A percentile compares a stretch with the other conserved stretches of the same genome.
Evolutionary conservation across 1,140 invertebrate species (phyloP).

Genomic region (Brachionus asplanchnoidis): DNA sequence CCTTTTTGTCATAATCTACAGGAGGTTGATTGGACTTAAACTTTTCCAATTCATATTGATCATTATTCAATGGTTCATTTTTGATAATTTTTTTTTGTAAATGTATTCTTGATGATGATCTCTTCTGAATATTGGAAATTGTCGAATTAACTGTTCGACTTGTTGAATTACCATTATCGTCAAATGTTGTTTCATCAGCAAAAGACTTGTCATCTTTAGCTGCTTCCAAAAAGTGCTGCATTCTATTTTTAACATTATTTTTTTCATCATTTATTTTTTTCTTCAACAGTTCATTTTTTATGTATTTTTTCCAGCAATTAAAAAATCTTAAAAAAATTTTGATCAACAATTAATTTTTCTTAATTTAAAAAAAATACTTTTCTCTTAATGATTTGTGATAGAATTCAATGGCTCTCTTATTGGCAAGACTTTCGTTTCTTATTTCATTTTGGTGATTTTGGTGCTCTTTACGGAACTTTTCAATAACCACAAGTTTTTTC

Average conservation of each 20-base stretch:
- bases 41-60: neutral
- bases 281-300: slow-evolving; percentile 46
- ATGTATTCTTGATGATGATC: neutral
- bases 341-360: neutral
- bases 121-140: neutral
- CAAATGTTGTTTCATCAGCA: slow-evolving; percentile 45
- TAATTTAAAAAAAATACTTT: slow-evolving; percentile 43
- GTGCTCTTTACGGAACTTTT: neutral
- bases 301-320: slow-evolving; percentile 48
- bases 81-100: neutral
- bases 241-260: slow-evolving; percentile 15
- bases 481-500: neutral
- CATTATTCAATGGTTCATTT: neutral
- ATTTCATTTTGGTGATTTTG: slow-evolving; percentile 17
- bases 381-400: slow-evolving; percentile 44
- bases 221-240: neutral
- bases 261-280: slow-evolving; percentile 47
- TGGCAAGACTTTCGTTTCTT: slow-evolving; percentile 42
- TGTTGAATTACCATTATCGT: slow-evolving; percentile 45
- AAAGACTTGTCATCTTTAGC: slow-evolving; percentile 19
- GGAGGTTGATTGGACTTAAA: neutral
- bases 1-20: slow-evolving; percentile 5
- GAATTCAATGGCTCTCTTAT: slow-evolving; percentile 48
- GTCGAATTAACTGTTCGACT: neutral
- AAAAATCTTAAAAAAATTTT: slow-evolving; percentile 42